Conservation (phyloP, 2,888 invertebrate genomes). For the Hartigia nigra region DNA sequence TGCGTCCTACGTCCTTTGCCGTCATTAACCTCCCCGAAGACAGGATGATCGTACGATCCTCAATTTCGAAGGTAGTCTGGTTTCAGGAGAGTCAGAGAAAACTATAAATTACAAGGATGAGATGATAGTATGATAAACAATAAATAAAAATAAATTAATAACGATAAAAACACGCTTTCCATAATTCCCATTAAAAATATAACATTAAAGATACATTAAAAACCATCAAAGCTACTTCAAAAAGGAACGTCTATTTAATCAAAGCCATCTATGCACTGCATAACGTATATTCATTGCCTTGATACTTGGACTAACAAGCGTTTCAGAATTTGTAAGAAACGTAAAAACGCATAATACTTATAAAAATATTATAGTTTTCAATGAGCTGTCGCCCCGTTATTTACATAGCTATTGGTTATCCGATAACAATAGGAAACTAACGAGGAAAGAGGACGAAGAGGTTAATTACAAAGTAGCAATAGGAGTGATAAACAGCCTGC, state of each 20-base stretch:
- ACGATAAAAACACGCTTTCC: background rate
- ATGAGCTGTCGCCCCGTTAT: background rate
- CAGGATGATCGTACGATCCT: slow-evolving; percentile 4
- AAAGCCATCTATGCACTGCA: background rate
- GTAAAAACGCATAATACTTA: background rate
- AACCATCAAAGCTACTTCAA: background rate
- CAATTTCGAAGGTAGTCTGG: background rate
- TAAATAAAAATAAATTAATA: background rate
- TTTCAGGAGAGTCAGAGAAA: background rate
- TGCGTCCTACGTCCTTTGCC: slow-evolving; percentile 13
- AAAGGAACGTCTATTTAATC: background rate
- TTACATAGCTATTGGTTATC: background rate
- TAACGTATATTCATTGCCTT: background rate
- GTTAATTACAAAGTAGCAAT: background rate
- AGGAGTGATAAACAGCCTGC: background rate
- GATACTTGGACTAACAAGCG: background rate
- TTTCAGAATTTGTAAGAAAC: background rate
- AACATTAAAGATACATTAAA: background rate
- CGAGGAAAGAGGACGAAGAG: slow-evolving; percentile 11
- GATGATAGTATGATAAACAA: background rate
- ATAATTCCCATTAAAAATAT: background rate
- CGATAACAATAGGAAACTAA: background rate
- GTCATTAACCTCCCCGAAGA: slow-evolving; percentile 45
- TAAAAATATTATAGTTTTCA: background rate
- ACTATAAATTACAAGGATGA: background rate